Conservation (phyloP, 92 coral and sea anemone species). For the Actinostola sp. region DNA sequence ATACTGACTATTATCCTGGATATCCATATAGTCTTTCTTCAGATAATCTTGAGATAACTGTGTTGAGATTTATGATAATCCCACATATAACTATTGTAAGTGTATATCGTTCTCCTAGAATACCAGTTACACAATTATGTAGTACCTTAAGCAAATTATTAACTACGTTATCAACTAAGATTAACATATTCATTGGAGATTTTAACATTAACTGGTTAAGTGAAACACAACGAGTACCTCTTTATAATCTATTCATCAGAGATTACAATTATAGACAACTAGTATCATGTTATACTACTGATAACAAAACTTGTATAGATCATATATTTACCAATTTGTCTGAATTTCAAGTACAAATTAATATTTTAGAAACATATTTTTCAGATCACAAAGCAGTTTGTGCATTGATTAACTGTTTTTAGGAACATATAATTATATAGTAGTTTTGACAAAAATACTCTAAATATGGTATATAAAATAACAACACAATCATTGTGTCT, state of each 20-base stretch:
- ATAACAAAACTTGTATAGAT: background rate
- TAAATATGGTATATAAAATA: too few species aligned
- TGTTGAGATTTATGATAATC: constrained; percentile 49
- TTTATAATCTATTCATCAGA: background rate
- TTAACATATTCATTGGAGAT: constrained; percentile 27
- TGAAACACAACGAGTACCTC: constrained; percentile 31
- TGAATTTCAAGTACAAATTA: too few species aligned
- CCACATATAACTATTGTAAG: constrained; percentile 60
- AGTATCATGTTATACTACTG: background rate
- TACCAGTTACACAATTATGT: constrained; percentile 38
- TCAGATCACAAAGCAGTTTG: constrained; percentile 65
- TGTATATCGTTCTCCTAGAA: constrained; percentile 62
- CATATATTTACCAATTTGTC: background rate
- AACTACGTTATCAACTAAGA: background rate
- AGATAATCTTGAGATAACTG: constrained; percentile 60
- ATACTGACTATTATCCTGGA: constrained; percentile 48
- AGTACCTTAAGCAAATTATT: constrained; percentile 14
- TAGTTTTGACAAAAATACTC: too few species aligned
- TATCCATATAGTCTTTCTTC: constrained; percentile 40
- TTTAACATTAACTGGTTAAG: constrained; percentile 53
- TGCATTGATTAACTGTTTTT: too few species aligned
- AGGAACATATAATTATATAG: too few species aligned
- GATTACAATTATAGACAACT: background rate
- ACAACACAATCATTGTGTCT: too few species aligned
- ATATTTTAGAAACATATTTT: constrained; percentile 14